Evolutionary conservation across 2,113 vertebrate genomes (phyloP), one percentile per base, ranked within the genome.

Genomic region (Misgurnus anguillicaudatus): DNA sequence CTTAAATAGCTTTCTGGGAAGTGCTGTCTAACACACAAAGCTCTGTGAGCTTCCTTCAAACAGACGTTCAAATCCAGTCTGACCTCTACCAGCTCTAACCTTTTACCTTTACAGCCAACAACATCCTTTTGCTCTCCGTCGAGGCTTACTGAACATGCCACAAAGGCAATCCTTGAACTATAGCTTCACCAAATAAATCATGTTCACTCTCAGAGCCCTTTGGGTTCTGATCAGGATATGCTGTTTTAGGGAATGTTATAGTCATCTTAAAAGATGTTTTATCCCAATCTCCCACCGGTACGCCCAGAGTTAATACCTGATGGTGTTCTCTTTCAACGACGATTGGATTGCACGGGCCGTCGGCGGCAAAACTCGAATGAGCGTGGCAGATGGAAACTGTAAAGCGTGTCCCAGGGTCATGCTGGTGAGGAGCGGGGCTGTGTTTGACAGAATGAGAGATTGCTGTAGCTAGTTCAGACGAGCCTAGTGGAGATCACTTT

Each of bases 401-500:
- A 48, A 74, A 66, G 53, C 60, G 47, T 68, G 81, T 82, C 76
- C 81, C 76, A 78, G 70, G 80, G 80, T 68, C 19, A 14, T 53
- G 51, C 69, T 42, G 24, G 53, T 70, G 55, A 31, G 31, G 51
- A 67, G 48, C 65, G 36, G 80, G 71, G 73, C 45, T 31, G 19
- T 75, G 55, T 61, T 66, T 65, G 70, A 77, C 71, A 78, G 60
- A 45, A 77, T 61, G 51, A 60, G 62, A 78, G 75, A 73, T 79
- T 76, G 64, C 24, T 36, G 45, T 19, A 47, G 39, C 78, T 84
- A n/a, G 51, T 78, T 78, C 61, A 60, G 57, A 82, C 57, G 68
- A 81, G 80, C 41, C 77, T 79, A 62, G 31, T 64, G 83, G 60
- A 81, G 80, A 81, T 79, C 66, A 74, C 79, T 79, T 75, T 75